Evolutionary conservation across 2,797 vertebrate genomes (phyloP).

Genomic region (Lindbergichthys nudifrons): DNA sequence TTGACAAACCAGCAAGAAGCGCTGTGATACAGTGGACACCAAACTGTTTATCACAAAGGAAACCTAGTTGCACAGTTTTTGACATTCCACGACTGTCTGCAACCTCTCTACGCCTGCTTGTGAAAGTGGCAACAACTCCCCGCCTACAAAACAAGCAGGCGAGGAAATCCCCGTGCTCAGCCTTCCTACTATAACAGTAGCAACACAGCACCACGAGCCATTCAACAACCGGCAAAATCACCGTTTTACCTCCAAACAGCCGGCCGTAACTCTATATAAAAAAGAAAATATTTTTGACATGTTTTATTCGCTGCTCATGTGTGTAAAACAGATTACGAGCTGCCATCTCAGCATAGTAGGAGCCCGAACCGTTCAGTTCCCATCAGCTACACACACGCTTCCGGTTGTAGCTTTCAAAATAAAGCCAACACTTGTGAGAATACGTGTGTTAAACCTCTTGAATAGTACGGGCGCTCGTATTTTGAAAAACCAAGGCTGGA

Average conservation of each 20-base stretch:
- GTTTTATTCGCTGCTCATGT: constrained; percentile 33
- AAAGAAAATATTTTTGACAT: constrained; percentile 6
- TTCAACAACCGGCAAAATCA: constrained; percentile 14
- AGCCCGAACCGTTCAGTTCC: constrained; percentile 1
- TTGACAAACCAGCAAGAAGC: constrained; percentile 69
- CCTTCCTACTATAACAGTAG: constrained; percentile 51
- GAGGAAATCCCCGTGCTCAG: constrained; percentile 80
- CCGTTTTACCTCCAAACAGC: not conserved
- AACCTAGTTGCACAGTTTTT: constrained; percentile 54
- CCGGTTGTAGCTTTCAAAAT: constrained; percentile 56
- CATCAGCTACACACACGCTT: not conserved
- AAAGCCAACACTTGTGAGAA: not conserved
- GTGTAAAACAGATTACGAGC: constrained; percentile 60
- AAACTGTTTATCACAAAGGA: constrained; percentile 30
- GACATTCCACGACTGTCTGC: constrained; percentile 77
- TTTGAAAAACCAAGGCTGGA: constrained; percentile 40
- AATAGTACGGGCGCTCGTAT: constrained; percentile 13
- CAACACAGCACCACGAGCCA: constrained; percentile 24
- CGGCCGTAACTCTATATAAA: not conserved
- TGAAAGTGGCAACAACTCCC: constrained; percentile 77
- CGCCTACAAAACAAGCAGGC: constrained; percentile 77
- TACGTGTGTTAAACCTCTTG: fast-evolving
- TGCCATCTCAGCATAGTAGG: constrained; percentile 59
- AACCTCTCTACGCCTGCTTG: constrained; percentile 46
- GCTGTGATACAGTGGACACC: constrained; percentile 34